These are phyloP conservation scores for Drosophila neotestacea DNA, from an alignment of 2,888 invertebrate species.

Conservation along the genomic window DNA sequence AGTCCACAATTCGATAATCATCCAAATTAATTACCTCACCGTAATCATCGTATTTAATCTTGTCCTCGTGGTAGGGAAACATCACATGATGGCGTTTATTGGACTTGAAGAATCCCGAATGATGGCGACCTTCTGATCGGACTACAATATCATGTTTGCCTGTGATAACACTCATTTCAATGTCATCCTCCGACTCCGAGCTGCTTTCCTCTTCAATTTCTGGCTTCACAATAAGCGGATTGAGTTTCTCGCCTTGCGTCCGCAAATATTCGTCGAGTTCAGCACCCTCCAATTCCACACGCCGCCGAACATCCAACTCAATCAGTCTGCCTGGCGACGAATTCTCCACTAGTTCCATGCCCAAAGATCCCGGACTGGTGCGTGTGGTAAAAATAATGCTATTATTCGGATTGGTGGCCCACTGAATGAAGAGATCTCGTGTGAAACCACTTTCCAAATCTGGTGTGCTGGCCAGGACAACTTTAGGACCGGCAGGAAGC, in stretches of 20 bases:
- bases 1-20: constrained; percentile 94
- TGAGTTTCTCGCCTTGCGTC: constrained; percentile 87
- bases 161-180: constrained; percentile 93
- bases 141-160: constrained; percentile 96
- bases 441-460: constrained; percentile 98
- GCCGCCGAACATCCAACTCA: constrained; percentile 89
- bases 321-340: constrained; percentile 90
- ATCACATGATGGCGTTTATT: constrained; percentile 97
- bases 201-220: constrained; percentile 89
- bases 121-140: constrained; percentile 89
- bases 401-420: constrained; percentile 96
- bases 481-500: constrained; percentile 94
- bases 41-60: constrained; percentile 96
- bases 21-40: constrained; percentile 97
- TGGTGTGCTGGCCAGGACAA: constrained; percentile 97
- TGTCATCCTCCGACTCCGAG: constrained; percentile 93
- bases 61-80: constrained; percentile 97
- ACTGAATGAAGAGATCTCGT: constrained; percentile 96
- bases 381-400: constrained; percentile 97
- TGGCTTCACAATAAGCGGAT: constrained; percentile 85
- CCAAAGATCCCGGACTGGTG: constrained; percentile 92
- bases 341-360: constrained; percentile 91
- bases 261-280: constrained; percentile 92
- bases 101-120: constrained; percentile 93
- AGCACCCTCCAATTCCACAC: constrained; percentile 91